Evolutionary conservation across 1,140 invertebrate species (phyloP).

Genomic region (Zaprionus kolodkinae): DNA sequence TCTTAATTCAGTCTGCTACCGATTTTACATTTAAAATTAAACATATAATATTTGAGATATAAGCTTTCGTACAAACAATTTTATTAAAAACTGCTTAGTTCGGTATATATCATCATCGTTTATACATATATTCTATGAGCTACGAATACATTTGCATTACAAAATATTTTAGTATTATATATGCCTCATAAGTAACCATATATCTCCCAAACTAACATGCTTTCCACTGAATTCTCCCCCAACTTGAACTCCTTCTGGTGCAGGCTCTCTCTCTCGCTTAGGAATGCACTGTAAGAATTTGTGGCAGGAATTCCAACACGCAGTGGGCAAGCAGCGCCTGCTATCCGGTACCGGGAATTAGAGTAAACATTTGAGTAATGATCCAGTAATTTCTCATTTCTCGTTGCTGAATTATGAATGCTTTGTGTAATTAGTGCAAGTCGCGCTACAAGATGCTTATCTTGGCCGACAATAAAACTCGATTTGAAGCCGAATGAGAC

Average conservation of each 20-base stretch:
- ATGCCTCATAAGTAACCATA: too few species aligned
- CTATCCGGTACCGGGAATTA: slow-evolving; percentile 4
- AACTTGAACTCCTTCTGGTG: background rate
- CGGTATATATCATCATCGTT: too few species aligned
- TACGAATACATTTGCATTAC: too few species aligned
- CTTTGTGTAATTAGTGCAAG: slow-evolving; percentile 72
- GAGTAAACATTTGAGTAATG: slow-evolving; percentile 28
- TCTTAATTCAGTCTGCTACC: too few species aligned
- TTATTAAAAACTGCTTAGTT: background rate
- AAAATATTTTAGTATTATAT: too few species aligned
- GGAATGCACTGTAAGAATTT: slow-evolving; percentile 8
- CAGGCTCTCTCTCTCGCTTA: background rate
- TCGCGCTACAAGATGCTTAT: slow-evolving; percentile 63
- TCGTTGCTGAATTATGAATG: slow-evolving; percentile 55
- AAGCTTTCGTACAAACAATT: background rate
- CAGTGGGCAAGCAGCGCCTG: background rate
- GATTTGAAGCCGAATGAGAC: slow-evolving; percentile 68
- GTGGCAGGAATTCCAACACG: slow-evolving; percentile 26
- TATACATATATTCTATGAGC: too few species aligned
- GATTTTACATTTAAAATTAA: background rate
- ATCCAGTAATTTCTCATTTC: slow-evolving; percentile 46
- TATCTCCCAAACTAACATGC: background rate
- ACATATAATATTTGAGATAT: background rate
- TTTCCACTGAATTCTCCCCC: background rate
- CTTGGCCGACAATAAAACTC: slow-evolving; percentile 71